phyloP scores from a whole-genome alignment of 2,888 invertebrate genomes.

The Cheilosia scutellata region DNA sequence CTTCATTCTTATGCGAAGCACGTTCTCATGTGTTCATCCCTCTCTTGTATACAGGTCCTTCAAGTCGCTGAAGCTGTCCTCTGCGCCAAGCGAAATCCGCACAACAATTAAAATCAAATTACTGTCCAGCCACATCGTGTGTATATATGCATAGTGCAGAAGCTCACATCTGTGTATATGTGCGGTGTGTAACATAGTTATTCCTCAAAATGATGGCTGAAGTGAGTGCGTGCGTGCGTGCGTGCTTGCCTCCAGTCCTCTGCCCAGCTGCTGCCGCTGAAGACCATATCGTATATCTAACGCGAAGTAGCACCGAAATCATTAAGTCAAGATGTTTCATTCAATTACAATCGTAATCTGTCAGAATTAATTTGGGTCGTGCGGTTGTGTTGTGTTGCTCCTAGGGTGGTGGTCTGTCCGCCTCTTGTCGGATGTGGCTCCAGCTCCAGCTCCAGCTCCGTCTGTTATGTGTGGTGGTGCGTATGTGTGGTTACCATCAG shows the following conservation, averaged over 20 bases:
- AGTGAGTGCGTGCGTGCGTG: constrained; percentile 43
- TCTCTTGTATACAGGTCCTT: constrained; percentile 4
- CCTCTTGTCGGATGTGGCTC: constrained; percentile 16
- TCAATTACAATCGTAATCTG: constrained; percentile 76
- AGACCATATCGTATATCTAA: constrained; percentile 53
- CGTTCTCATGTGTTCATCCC: constrained; percentile 38
- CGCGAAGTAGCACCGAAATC: constrained; percentile 71
- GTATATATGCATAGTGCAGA: neutral
- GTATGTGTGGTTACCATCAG: constrained; percentile 49
- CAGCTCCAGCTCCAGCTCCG: no score
- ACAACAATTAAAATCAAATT: constrained; percentile 74
- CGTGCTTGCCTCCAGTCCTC: constrained; percentile 16
- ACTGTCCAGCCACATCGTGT: constrained; percentile 55
- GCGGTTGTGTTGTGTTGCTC: constrained; percentile 42
- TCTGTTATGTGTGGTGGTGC: neutral
- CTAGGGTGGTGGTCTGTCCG: constrained; percentile 10
- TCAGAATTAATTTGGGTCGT: constrained; percentile 73
- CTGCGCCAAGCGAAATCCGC: constrained; percentile 46
- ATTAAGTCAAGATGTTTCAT: constrained; percentile 76
- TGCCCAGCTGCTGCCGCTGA: constrained; percentile 15
- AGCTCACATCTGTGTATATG: constrained; percentile 41
- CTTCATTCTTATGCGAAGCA: constrained; percentile 56
- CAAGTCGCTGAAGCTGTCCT: constrained; percentile 3
- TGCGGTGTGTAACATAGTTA: neutral
- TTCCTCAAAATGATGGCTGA: neutral